phyloP scores from a whole-genome alignment of 2,888 invertebrate genomes.

The Saturnia japonica region DNA sequence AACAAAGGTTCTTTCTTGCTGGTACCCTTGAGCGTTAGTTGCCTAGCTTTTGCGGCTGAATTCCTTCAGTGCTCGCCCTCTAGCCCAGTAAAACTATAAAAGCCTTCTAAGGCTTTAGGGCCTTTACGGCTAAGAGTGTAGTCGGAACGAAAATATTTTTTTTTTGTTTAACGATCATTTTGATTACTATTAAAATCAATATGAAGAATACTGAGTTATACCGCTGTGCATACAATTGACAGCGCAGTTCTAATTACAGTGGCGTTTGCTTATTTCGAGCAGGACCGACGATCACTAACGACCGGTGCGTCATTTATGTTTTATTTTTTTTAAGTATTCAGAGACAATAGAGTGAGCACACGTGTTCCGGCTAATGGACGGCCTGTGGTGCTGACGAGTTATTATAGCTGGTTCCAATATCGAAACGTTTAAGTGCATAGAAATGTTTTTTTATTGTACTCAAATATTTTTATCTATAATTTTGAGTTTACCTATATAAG shows the following conservation, averaged over 20 bases:
- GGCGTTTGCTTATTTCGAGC: conserved; percentile 44
- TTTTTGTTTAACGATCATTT: too few relatives aligned
- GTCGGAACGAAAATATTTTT: too few relatives aligned
- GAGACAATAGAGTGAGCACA: conserved; percentile 48
- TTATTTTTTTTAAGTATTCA: conserved; percentile 53
- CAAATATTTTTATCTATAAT: too few relatives aligned
- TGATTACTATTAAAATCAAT: neutral
- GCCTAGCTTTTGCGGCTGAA: too few relatives aligned
- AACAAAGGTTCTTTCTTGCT: too few relatives aligned
- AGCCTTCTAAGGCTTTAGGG: too few relatives aligned
- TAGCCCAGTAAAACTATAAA: too few relatives aligned
- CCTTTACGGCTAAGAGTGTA: too few relatives aligned
- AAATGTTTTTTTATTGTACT: neutral
- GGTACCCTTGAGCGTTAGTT: too few relatives aligned
- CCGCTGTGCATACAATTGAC: conserved; percentile 15
- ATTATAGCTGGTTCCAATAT: conserved; percentile 17
- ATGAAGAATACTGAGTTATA: neutral
- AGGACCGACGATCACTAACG: conserved; percentile 50
- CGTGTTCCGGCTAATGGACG: conserved; percentile 37
- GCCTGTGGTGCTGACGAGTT: conserved; percentile 12
- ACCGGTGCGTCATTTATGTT: conserved; percentile 59
- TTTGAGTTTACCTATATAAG: too few relatives aligned
- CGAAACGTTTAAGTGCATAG: neutral
- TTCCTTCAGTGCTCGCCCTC: too few relatives aligned
- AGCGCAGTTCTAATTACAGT: conserved; percentile 36